These are phyloP conservation scores for Diarsia rubi DNA, from an alignment of 2,888 invertebrate species.

Conservation along the genomic window DNA sequence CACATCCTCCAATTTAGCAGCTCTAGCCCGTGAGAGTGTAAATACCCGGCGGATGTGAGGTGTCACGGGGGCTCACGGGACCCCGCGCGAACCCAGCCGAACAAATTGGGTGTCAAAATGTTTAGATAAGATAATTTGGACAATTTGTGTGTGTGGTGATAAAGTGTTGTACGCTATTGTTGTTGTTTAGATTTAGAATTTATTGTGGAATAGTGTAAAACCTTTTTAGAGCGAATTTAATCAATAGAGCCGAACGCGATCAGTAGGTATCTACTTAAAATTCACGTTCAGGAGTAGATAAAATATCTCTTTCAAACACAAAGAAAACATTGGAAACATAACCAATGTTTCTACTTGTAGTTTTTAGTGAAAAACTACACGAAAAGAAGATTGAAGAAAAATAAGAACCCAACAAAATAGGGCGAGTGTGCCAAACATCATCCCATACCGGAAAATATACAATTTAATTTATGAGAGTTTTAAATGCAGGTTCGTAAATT, in stretches of 20 bases:
- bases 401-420: background rate
- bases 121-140: conserved; percentile 70
- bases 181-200: background rate
- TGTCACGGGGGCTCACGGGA: conserved; percentile 22
- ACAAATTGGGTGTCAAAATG: conserved; percentile 68
- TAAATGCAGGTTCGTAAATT: background rate
- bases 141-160: conserved; percentile 61
- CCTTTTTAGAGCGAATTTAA: background rate
- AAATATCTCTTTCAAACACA: too few species aligned
- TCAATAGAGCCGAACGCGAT: background rate
- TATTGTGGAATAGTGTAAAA: background rate
- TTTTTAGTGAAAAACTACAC: too few species aligned
- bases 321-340: background rate
- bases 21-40: conserved; percentile 58
- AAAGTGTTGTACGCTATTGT: conserved; percentile 27
- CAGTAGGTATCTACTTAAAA: background rate
- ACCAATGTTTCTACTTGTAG: too few species aligned
- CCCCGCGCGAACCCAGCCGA: conserved; percentile 48
- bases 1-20: conserved; percentile 65
- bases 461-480: conserved; percentile 11
- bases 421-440: background rate
- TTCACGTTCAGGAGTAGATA: background rate
- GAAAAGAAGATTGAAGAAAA: background rate
- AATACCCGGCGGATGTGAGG: conserved; percentile 57
- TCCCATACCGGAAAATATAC: background rate